Base-by-base conservation (phyloP, 2,113 vertebrate species). In the Halcyon senegalensis region DNA sequence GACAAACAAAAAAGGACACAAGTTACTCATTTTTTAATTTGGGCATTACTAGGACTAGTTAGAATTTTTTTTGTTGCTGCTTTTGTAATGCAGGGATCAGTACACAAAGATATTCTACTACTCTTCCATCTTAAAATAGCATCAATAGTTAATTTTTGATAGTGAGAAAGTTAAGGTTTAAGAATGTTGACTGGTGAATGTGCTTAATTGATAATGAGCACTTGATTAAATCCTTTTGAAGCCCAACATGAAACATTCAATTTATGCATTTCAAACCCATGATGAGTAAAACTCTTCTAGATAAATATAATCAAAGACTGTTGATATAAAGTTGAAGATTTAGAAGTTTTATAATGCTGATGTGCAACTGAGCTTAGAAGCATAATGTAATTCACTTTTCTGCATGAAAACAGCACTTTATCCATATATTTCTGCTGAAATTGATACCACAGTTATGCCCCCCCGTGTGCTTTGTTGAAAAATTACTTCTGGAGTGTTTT, bases 201-300 rank as follows among this genome's bases (percentile, higher is more conserved):
- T 9, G 7, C 23, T 90, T 87, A 93, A 84, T 28, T 93, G 48
- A 89, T 85, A 90, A 93, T 41, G 28, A 90, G 13, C 33, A 59
- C 64, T 75, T 87, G 64, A 93, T 84, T 88, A 92, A 94, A 91
- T 58, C 14, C 16, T 68, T 93, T 41, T 82, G 28, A 84, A 93
- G 35, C 2, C 17, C 24, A 59, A 87, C 16, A 39, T 1, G 1
- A 86, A 83, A 78, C 17, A 46, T 37, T 53, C n/a, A 69, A 81
- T 90, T 75, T 88, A 74, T 24, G 14, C 27, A 63, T 90, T 89
- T 88, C 19, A 67, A 88, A 83, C 3, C 18, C 31, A 13, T 46
- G 30, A 78, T 77, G 14, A 91, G 41, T 66, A 85, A 94, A 89
- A 79, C 44, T 90, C 23, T 53, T 96, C 41, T 60, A 77, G 33